Percentiles rank a stretch among this genome's conserved stretches.
Evolutionary conservation across 2,797 vertebrate genomes (phyloP).

Genomic region (Scolopax rusticola): DNA sequence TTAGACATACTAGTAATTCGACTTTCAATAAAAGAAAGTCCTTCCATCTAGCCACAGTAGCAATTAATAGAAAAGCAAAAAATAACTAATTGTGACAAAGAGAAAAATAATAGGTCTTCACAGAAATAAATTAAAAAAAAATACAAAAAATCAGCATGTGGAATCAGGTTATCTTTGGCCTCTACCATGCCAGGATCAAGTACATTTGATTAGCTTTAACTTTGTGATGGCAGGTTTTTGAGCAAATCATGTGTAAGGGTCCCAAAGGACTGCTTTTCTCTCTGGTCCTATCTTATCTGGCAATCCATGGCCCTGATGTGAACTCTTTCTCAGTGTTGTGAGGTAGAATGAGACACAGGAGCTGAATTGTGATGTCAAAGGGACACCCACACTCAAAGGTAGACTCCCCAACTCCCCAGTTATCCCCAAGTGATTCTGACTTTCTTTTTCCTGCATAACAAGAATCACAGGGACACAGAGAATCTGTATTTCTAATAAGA

Average conservation of each 20-base stretch:
- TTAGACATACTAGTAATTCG: neutral
- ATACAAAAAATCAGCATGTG: neutral
- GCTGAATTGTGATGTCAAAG: neutral
- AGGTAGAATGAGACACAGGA: neutral
- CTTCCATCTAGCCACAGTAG: neutral
- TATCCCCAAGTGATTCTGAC: neutral
- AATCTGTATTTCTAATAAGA: neutral
- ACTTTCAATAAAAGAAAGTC: neutral
- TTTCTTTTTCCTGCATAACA: neutral
- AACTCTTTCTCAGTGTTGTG: neutral
- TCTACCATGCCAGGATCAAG: neutral
- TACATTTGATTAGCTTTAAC: neutral
- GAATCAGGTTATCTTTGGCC: neutral
- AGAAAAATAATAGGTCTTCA: neutral
- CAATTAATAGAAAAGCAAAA: neutral
- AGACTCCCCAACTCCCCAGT: rapidly evolving
- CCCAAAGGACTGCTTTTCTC: neutral
- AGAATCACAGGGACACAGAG: neutral
- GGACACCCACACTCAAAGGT: neutral
- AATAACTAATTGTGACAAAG: neutral
- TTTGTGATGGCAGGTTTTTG: neutral
- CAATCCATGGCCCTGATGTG: neutral
- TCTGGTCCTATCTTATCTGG: neutral
- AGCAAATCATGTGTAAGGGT: neutral
- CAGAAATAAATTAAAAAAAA: neutral